Conservation (phyloP, 2,888 invertebrate genomes). For the Zygothrica quintamaculata region DNA sequence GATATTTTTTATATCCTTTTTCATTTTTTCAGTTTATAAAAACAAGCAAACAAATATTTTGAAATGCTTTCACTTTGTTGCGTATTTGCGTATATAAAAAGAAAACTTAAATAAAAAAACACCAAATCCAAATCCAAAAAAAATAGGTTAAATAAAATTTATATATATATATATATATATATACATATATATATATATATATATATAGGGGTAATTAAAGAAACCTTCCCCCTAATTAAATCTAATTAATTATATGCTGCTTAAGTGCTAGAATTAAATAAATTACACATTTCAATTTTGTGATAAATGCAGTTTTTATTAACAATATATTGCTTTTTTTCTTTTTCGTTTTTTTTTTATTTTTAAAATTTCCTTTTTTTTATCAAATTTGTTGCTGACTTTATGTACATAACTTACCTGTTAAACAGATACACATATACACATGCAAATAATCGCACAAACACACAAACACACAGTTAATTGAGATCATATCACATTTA, state of each 20-base stretch:
- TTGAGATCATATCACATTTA: conserved; percentile 60
- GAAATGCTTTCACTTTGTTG: conserved; percentile 30
- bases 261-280: conserved; percentile 71
- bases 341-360: conserved; percentile 20
- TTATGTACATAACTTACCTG: conserved; percentile 55
- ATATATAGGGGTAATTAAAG: conserved; percentile 10
- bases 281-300: conserved; percentile 75
- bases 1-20: conserved; percentile 7
- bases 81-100: conserved; percentile 18
- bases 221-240: conserved; percentile 59
- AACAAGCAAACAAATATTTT: conserved; percentile 63
- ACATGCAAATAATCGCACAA: conserved; percentile 1
- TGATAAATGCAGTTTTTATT: conserved; percentile 71
- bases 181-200: conserved; percentile 21
- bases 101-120: conserved; percentile 31
- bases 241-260: conserved; percentile 28
- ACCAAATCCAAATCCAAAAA: conserved; percentile 66
- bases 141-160: no score
- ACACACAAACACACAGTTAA: conserved; percentile 5
- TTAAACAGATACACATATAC: conserved; percentile 8
- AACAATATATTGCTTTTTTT: conserved; percentile 42
- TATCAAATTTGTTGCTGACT: conserved; percentile 25
- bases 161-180: conserved; percentile 13
- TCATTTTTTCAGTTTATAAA: no score
- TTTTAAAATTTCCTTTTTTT: conserved; percentile 7